phyloP scores from a whole-genome alignment of 2,797 vertebrate species.

The Tangara arthus region DNA sequence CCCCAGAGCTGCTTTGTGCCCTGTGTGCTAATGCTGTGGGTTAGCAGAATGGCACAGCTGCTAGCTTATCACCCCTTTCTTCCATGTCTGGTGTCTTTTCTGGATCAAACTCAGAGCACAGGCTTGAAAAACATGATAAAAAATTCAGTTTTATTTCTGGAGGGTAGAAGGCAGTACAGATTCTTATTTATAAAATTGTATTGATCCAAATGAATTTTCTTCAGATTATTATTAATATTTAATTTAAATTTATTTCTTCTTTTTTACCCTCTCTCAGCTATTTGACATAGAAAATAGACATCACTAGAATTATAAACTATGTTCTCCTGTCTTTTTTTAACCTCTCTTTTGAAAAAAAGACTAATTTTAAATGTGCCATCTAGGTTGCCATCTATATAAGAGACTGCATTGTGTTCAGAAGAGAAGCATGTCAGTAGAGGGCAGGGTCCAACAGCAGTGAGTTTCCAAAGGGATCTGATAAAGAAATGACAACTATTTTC shows the following conservation, averaged over 20 bases:
- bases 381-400: neutral
- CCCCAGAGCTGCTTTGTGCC: neutral
- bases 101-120: neutral
- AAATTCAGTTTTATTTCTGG: neutral
- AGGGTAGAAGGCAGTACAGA: neutral
- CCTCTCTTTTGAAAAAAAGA: neutral
- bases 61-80: neutral
- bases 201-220: neutral
- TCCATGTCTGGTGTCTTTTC: neutral
- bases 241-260: neutral
- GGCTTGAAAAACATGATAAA: neutral
- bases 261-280: neutral
- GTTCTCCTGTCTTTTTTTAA: neutral
- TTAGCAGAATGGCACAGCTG: neutral
- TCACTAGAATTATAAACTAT: neutral
- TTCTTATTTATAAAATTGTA: neutral
- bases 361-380: neutral
- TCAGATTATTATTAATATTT: neutral
- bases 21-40: neutral
- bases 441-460: constrained; percentile 33
- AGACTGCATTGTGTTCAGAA: constrained; percentile 12
- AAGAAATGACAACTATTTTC: constrained; percentile 37
- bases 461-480: constrained; percentile 25
- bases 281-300: neutral
- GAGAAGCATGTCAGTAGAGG: constrained; percentile 53